These are phyloP conservation scores for Salvelinus alpinus DNA, from an alignment of 2,113 vertebrate genomes.

Conservation along the genomic window DNA sequence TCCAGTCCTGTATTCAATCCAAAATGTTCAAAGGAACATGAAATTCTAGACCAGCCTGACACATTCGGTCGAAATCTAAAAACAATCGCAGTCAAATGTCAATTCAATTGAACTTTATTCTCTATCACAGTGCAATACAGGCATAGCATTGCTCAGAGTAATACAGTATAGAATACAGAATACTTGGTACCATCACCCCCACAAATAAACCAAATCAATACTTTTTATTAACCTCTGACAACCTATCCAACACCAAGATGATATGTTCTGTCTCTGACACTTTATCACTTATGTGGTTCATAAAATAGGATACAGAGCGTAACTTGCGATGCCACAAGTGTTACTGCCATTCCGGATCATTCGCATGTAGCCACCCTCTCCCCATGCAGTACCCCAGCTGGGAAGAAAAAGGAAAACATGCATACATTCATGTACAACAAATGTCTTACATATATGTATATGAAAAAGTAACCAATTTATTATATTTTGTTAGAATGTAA, in stretches of 20 bases:
- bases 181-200: not conserved
- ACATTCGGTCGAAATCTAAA: too few species aligned
- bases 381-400: conserved; percentile 77
- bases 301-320: conserved; percentile 74
- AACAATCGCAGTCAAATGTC: not conserved
- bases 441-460: not conserved
- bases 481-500: not conserved
- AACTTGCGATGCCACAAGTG: conserved; percentile 74
- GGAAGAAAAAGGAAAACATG: not conserved
- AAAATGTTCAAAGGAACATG: too few species aligned
- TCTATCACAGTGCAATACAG: not conserved
- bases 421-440: not conserved
- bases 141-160: not conserved
- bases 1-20: too few species aligned
- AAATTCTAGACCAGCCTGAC: too few species aligned
- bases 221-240: not conserved
- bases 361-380: conserved; percentile 76
- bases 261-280: not conserved
- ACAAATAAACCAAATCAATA: not conserved
- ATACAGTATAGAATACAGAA: not conserved
- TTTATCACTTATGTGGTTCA: conserved; percentile 41
- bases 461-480: too few species aligned
- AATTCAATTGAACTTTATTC: not conserved
- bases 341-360: conserved; percentile 69
- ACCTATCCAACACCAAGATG: not conserved